Evolutionary conservation across 2,888 invertebrate species (phyloP).

Genomic region (Philereme transversata): DNA sequence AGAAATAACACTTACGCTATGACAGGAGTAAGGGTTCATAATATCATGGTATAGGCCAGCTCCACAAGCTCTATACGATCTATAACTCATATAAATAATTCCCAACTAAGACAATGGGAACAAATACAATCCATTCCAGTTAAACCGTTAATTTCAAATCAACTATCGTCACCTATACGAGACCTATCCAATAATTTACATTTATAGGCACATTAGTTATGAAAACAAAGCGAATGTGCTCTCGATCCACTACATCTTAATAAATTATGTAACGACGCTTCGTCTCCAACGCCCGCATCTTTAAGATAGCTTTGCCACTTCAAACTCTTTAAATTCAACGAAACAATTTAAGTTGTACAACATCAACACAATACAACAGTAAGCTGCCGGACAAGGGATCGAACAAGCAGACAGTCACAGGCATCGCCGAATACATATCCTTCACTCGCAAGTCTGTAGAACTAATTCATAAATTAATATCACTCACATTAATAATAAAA

Average conservation of each 20-base stretch:
- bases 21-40: constrained; percentile 58
- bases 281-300: constrained; percentile 76
- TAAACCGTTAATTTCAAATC: constrained; percentile 68
- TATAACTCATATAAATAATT: constrained; percentile 53
- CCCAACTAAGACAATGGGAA: constrained; percentile 46
- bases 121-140: constrained; percentile 55
- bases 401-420: constrained; percentile 71
- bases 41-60: constrained; percentile 68
- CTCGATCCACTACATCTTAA: constrained; percentile 78
- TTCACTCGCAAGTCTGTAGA: constrained; percentile 64
- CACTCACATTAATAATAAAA: constrained; percentile 76
- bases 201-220: constrained; percentile 83
- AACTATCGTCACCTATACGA: constrained; percentile 75
- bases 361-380: constrained; percentile 64
- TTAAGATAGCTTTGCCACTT: constrained; percentile 67
- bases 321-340: constrained; percentile 63
- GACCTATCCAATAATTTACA: constrained; percentile 80
- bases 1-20: constrained; percentile 63
- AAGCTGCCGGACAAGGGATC: constrained; percentile 69
- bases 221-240: constrained; percentile 79
- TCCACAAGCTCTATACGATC: constrained; percentile 52
- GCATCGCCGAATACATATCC: constrained; percentile 72
- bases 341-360: constrained; percentile 65
- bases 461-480: constrained; percentile 81
- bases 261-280: constrained; percentile 68